These are phyloP conservation scores for Xenopus petersii DNA, from an alignment of 2,797 vertebrate genomes.

Conservation along the genomic window DNA sequence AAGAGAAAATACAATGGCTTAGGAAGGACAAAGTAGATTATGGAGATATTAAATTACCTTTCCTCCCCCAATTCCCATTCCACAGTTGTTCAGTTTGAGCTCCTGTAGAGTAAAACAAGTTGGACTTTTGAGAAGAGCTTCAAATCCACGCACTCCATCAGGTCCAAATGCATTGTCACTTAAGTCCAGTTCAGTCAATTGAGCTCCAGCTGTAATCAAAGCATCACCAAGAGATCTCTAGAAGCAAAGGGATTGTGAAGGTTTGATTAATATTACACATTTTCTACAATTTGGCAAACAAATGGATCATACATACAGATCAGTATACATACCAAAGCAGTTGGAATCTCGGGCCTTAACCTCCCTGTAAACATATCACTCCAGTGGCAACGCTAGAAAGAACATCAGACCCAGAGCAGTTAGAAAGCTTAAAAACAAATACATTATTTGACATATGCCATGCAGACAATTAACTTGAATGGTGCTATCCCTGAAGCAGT, in stretches of 20 bases:
- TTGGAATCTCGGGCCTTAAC: slow-evolving; percentile 90
- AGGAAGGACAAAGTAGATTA: too few species aligned
- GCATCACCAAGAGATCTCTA: slow-evolving; percentile 86
- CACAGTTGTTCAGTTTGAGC: slow-evolving; percentile 95
- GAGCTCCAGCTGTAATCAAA: slow-evolving; percentile 83
- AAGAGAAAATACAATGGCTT: too few species aligned
- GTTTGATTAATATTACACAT: too few species aligned
- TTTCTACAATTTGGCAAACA: not conserved
- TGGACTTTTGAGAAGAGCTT: slow-evolving; percentile 83
- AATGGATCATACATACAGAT: not conserved
- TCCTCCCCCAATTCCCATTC: slow-evolving; percentile 95
- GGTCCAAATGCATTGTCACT: slow-evolving; percentile 98
- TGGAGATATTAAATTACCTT: slow-evolving; percentile 69
- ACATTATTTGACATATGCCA: too few species aligned
- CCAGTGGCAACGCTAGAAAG: slow-evolving; percentile 87
- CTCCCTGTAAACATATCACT: slow-evolving; percentile 98
- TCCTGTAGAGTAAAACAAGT: slow-evolving; percentile 85
- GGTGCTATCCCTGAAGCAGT: too few species aligned
- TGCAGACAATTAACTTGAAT: too few species aligned
- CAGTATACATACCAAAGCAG: slow-evolving; percentile 79
- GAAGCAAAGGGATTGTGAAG: not conserved
- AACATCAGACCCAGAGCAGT: slow-evolving; percentile 1
- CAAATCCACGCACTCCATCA: slow-evolving; percentile 89
- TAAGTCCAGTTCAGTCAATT: slow-evolving; percentile 86
- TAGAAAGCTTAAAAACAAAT: not conserved